Evolutionary conservation across 2,113 vertebrate species (phyloP), one percentile per base, ranked within the genome.

Genomic region (Piaya cayana): DNA sequence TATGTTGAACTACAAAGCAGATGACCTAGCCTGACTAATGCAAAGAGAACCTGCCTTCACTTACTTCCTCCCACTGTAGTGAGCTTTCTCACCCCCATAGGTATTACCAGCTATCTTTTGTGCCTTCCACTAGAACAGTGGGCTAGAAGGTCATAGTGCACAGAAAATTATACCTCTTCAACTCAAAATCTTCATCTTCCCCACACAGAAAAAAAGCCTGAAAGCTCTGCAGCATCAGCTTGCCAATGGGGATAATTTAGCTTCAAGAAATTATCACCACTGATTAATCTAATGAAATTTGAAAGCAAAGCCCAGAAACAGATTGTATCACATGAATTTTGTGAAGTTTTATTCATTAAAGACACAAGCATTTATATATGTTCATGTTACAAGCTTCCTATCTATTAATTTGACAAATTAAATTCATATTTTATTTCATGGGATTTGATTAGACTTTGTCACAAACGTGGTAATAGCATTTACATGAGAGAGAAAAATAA

Each of bases 231-330:
- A 82, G 19, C 49, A 68, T 81, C 55, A 71, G 25, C 39, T 78
- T 83, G 56, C 62, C 64, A 53, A 0, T 47, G 42, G 32, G 22
- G 70, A 47, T 12, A 74, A 50, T 22, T 59, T 67, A 63, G 6
- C 34, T 88, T 77, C 71, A 64, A 80, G 68, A 86, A 90, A 72
- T 83, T 45, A 87, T 70, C 67, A 82, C 34, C 50, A 70, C 3
- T 13, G 37, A 90, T 93, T 88, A 77, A 85, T 90, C 34, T 85
- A 47, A 62, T 34, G 22, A 88, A 68, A 25, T 71, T 49, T 60
- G 72, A 93, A 90, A 86, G 59, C 30, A 78, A 95, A 93, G 27
- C 60, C 39, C 42, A 88, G 68, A 74, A 89, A 83, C 29, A 56
- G 78, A 27, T 43, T 32, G 52, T 34, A 64, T 63, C 42, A 64